These are phyloP conservation scores for Mus spicilegus DNA, from an alignment of 2,113 vertebrate genomes.

Conservation along the genomic window DNA sequence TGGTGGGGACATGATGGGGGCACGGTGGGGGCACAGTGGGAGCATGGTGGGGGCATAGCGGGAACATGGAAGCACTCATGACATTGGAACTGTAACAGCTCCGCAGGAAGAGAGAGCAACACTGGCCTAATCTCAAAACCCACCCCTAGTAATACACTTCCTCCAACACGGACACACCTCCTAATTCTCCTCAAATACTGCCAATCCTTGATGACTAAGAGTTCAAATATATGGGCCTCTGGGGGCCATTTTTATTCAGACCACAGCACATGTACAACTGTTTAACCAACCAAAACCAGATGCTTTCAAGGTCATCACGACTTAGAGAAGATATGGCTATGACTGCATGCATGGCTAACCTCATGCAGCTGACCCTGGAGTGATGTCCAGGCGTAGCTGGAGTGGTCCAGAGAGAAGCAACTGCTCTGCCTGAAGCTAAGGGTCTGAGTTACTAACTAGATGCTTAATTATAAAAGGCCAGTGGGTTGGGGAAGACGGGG, in stretches of 20 bases:
- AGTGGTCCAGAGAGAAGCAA: neutral
- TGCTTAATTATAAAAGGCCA: neutral
- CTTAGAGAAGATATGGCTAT: neutral
- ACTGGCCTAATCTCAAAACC: neutral
- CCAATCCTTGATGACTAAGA: neutral
- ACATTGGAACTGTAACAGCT: too few species aligned
- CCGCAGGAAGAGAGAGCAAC: neutral
- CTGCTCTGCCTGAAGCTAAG: neutral
- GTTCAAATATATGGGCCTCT: neutral
- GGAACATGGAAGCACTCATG: neutral
- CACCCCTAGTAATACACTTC: neutral
- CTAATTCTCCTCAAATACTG: neutral
- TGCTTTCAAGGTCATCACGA: neutral
- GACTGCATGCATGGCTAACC: fast-evolving
- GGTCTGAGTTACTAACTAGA: neutral
- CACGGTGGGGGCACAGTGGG: too few species aligned
- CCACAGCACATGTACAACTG: too few species aligned
- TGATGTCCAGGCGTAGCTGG: neutral
- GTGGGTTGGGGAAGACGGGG: neutral
- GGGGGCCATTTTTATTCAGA: neutral
- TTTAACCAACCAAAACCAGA: neutral
- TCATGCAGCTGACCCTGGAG: neutral
- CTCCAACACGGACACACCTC: neutral
- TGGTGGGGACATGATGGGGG: too few species aligned
- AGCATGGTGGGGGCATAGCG: too few species aligned